Percentiles rank a stretch among this genome's conserved stretches.
phyloP scores from a whole-genome alignment of 2,113 vertebrate species.

The Shinisaurus crocodilurus region DNA sequence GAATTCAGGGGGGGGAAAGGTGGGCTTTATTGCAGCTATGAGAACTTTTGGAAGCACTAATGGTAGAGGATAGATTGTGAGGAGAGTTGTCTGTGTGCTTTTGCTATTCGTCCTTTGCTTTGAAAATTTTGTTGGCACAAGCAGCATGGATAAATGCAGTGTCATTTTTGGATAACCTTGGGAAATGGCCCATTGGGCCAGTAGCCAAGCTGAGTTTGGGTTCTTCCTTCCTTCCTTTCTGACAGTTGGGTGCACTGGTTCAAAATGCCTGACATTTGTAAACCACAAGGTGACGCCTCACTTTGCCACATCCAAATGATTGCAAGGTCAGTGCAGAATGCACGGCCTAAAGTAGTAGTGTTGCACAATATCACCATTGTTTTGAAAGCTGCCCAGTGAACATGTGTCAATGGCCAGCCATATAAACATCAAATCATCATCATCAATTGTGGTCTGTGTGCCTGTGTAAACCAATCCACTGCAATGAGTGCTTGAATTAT shows the following conservation, averaged over 20 bases:
- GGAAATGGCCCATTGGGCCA: not conserved
- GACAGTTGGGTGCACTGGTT: not conserved
- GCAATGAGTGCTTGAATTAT: no score
- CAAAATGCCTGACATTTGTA: not conserved
- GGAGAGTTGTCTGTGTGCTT: not conserved
- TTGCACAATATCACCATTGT: no score
- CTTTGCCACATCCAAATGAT: not conserved
- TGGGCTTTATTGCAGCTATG: fast-evolving
- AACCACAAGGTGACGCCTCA: not conserved
- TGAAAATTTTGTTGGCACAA: not conserved
- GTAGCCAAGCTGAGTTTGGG: no score
- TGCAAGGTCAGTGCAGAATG: no score
- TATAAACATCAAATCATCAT: no score
- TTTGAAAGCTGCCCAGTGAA: no score
- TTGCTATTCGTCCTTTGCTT: conserved; percentile 12
- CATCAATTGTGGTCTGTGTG: no score
- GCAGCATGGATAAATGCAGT: not conserved
- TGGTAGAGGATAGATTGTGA: no score
- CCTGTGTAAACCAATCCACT: no score
- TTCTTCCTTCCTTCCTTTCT: not conserved
- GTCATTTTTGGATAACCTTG: fast-evolving
- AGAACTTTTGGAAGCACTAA: not conserved
- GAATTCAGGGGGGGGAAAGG: not conserved
- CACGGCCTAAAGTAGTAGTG: no score
- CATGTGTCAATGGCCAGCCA: no score